A percentile compares a stretch with the other conserved stretches of the same genome.
Conservation (phyloP, 1,140 invertebrate species). For the Thereuonema tuberculata region DNA sequence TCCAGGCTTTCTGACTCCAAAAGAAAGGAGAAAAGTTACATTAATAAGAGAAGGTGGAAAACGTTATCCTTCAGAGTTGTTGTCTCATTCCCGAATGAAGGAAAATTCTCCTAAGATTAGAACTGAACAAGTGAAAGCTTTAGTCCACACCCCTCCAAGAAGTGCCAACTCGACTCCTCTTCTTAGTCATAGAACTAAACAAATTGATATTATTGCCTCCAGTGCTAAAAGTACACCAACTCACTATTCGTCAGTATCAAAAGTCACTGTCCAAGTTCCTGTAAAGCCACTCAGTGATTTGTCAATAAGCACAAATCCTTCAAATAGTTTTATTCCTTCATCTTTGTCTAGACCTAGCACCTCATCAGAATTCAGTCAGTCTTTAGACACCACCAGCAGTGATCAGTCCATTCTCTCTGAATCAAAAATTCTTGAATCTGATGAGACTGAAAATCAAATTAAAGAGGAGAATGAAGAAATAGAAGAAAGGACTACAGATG, state of each 20-base stretch:
- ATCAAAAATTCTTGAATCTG: no score
- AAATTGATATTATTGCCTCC: not conserved
- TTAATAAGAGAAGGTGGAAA: slow-evolving; percentile 9
- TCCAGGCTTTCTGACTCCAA: slow-evolving; percentile 10
- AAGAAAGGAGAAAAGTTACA: slow-evolving; percentile 17
- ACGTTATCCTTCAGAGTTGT: not conserved
- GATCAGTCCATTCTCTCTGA: no score
- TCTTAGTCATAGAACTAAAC: not conserved
- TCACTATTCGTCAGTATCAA: not conserved
- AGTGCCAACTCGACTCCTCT: slow-evolving; percentile 12
- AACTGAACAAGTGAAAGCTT: slow-evolving; percentile 4
- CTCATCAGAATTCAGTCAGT: no score
- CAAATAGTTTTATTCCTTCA: not conserved
- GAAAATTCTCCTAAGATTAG: not conserved
- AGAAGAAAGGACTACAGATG: no score
- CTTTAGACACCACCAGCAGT: no score
- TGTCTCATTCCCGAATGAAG: not conserved
- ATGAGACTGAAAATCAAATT: no score
- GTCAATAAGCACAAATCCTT: not conserved
- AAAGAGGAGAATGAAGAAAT: no score
- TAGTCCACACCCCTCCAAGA: slow-evolving; percentile 2
- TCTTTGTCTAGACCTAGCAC: no score
- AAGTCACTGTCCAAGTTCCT: not conserved
- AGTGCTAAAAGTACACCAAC: slow-evolving; percentile 10
- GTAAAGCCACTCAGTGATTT: slow-evolving; percentile 9